Base-by-base conservation (phyloP, 2,113 vertebrate genomes). In the Naja naja region DNA sequence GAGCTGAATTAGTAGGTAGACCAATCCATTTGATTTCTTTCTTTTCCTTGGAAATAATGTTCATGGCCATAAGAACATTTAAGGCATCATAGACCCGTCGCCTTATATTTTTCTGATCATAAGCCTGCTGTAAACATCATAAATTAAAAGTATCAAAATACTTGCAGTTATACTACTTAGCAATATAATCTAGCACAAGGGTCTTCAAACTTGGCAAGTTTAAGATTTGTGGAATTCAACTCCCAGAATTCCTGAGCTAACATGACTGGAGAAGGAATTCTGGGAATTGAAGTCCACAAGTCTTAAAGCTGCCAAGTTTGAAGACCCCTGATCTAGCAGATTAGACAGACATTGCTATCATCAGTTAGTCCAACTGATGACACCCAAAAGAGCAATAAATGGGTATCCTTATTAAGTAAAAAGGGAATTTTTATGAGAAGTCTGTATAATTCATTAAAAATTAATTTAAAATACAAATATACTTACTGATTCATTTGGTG, bases 1-100 rank as follows among this genome's bases (percentile, higher is more conserved):
- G 99, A 94, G 99, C 99, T 0, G 99, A 99, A 98, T 99, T 99
- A 95, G 99, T 99, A 95, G 99, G 99, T 94, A 99, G 98, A 81
- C 99, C 99, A 25, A 99, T 99, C 99, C 99, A 99, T 93, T 98
- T 99, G 95, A 99, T 99, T 98, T 99, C 99, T 91, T 99, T 99
- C 96, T 99, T 99, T 97, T 99, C 99, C 97, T 99, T 99, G 54
- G 99, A 99, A 97, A 99, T 99, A 96, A 99, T 99, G 96, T 99
- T 99, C 99, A 99, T 99, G 96, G 99, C 99, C 99, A 99, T 99
- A 89, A 99, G 98, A 95, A 99, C 99, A 53, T 99, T 99, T 92
- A 99, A 98, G 93, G 99, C 99, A 96, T 99, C 99, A 16, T 99
- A 99, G 88, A 99, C 99, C 49, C 99, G 98, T 95, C 99, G 98